Evolutionary conservation across 2,113 vertebrate species (phyloP).

Genomic region (Panthera leo): DNA sequence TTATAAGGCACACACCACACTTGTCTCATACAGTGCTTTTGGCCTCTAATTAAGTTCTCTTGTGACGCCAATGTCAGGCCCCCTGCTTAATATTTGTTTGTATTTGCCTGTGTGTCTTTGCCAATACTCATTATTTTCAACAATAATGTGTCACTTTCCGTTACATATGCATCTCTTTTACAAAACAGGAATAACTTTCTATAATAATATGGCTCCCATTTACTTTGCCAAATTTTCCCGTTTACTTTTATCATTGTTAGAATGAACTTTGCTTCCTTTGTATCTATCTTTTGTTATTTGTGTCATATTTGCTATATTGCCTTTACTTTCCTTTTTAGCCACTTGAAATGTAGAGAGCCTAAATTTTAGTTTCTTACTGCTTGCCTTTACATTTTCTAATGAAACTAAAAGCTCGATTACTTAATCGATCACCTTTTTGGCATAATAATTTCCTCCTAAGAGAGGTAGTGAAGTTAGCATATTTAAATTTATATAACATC

Average conservation of each 20-base stretch:
- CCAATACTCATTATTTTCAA: slow-evolving; percentile 3
- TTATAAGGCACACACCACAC: background rate
- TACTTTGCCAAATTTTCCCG: background rate
- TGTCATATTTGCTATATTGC: background rate
- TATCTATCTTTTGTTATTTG: background rate
- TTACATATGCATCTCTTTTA: background rate
- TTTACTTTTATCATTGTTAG: background rate
- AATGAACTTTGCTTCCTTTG: background rate
- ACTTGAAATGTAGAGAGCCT: background rate
- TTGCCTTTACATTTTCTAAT: background rate
- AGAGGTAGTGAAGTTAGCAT: background rate
- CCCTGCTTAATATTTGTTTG: slow-evolving; percentile 26
- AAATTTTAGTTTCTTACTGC: background rate
- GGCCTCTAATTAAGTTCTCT: background rate
- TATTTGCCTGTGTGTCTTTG: background rate
- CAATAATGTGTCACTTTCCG: background rate
- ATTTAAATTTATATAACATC: background rate
- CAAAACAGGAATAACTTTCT: background rate
- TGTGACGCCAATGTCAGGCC: background rate
- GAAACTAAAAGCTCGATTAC: background rate
- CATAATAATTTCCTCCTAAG: background rate
- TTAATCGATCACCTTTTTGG: background rate
- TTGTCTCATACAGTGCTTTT: background rate
- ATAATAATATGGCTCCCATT: background rate
- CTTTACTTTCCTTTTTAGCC: background rate